phyloP scores from a whole-genome alignment of 30 jellyfish, hydroid and myxozoan genomes.

The Hydractinia symbiolongicarpus region DNA sequence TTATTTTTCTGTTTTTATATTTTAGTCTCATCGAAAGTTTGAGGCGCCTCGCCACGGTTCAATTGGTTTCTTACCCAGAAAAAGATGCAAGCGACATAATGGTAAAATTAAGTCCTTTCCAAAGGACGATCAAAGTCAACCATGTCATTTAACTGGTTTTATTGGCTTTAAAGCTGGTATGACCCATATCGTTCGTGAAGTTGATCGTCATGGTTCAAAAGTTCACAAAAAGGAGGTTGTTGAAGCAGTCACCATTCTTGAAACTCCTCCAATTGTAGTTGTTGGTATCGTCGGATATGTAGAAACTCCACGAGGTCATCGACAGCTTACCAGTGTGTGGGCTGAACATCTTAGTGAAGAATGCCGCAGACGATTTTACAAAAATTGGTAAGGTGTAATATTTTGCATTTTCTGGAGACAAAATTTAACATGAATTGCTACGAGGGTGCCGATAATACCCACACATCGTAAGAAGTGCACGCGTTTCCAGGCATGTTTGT shows the following conservation, averaged over 20 bases:
- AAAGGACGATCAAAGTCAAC: conserved; percentile 85
- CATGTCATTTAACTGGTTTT: conserved; percentile 98
- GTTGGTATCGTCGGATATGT: conserved; percentile 99
- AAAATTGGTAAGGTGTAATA: conserved; percentile 78
- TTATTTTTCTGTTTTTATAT: background rate
- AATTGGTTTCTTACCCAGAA: conserved; percentile 97
- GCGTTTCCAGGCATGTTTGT: no score
- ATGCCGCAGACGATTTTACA: conserved; percentile 94
- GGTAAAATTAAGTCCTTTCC: conserved; percentile 98
- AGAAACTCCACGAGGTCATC: conserved; percentile 99
- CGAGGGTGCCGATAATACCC: no score
- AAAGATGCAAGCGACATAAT: conserved; percentile 86
- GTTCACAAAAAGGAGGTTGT: conserved; percentile 98
- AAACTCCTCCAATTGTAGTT: conserved; percentile 95
- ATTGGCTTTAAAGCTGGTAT: conserved; percentile 99
- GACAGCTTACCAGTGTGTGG: conserved; percentile 97
- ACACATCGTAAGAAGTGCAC: no score
- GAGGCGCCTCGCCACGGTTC: conserved; percentile 99
- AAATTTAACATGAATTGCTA: background rate
- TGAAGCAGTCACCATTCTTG: conserved; percentile 99
- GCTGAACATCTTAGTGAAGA: conserved; percentile 99
- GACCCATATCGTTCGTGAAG: conserved; percentile 99
- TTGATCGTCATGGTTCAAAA: conserved; percentile 98
- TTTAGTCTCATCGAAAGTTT: conserved; percentile 97
- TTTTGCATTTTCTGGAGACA: background rate